These are phyloP conservation scores for Strigamia crassipes DNA, from an alignment of 2,888 invertebrate species.

Conservation along the genomic window DNA sequence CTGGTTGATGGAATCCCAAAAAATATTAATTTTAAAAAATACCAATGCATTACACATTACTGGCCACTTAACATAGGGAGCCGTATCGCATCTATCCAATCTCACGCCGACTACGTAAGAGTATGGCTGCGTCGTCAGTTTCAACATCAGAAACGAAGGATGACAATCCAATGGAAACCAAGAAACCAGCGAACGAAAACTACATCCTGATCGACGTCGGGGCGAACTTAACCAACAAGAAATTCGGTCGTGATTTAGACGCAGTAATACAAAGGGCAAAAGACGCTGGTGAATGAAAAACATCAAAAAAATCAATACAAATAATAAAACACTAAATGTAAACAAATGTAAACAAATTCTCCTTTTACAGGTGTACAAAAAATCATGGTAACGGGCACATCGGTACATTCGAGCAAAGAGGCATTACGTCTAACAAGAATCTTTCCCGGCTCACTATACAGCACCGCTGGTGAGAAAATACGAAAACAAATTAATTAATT, in stretches of 20 bases:
- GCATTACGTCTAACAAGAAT: conserved; percentile 84
- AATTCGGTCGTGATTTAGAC: conserved; percentile 88
- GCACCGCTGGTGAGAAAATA: conserved; percentile 75
- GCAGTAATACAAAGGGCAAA: conserved; percentile 88
- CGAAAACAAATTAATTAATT: neutral
- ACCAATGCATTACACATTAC: no score
- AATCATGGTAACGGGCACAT: conserved; percentile 90
- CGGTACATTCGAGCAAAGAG: conserved; percentile 86
- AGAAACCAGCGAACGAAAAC: conserved; percentile 66
- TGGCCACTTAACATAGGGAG: no score
- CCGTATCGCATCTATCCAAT: no score
- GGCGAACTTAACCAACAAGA: conserved; percentile 91
- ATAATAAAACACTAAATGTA: no score
- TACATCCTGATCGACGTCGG: conserved; percentile 90
- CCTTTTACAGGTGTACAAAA: conserved; percentile 78
- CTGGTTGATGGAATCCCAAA: no score
- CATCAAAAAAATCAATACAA: neutral
- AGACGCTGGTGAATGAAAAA: conserved; percentile 74
- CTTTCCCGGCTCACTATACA: conserved; percentile 87
- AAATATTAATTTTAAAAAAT: no score
- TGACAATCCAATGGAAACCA: neutral
- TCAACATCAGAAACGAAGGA: neutral
- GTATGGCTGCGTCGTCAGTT: neutral
- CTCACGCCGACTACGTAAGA: no score
- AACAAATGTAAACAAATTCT: neutral